Percentiles rank a stretch among this genome's conserved stretches.
Evolutionary conservation across 1,140 invertebrate species (phyloP).

Genomic region (Muscidifurax raptorellus): DNA sequence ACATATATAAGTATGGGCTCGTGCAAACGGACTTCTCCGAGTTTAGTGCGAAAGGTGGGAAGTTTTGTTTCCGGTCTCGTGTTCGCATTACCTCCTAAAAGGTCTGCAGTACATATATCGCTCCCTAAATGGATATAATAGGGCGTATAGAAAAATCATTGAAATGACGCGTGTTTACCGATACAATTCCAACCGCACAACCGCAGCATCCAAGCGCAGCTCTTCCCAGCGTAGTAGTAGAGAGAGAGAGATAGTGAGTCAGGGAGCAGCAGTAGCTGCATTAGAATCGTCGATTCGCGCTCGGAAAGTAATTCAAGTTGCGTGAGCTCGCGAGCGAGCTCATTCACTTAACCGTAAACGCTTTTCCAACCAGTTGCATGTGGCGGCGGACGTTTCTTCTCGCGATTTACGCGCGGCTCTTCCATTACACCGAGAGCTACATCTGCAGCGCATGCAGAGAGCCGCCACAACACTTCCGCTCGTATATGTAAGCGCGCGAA

Average conservation of each 20-base stretch:
- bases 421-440: neutral
- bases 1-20: too few relatives aligned
- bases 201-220: neutral
- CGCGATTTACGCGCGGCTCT: constrained; percentile 16
- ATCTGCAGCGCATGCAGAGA: neutral
- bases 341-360: constrained; percentile 52
- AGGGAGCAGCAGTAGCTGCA: neutral
- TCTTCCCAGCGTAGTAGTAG: too few relatives aligned
- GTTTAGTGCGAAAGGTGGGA: too few relatives aligned
- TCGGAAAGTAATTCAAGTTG: constrained; percentile 53
- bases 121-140: too few relatives aligned
- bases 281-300: constrained; percentile 17
- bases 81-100: too few relatives aligned
- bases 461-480: neutral
- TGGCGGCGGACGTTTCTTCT: neutral
- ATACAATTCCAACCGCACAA: neutral
- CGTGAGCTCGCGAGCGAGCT: constrained; percentile 39
- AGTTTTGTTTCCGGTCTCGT: too few relatives aligned
- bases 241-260: neutral
- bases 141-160: neutral
- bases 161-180: neutral
- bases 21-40: too few relatives aligned
- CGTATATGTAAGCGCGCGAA: constrained; percentile 6
- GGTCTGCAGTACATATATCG: too few relatives aligned
- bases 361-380: constrained; percentile 53